phyloP scores from a whole-genome alignment of 2,113 vertebrate species.

The Carassius gibelio region DNA sequence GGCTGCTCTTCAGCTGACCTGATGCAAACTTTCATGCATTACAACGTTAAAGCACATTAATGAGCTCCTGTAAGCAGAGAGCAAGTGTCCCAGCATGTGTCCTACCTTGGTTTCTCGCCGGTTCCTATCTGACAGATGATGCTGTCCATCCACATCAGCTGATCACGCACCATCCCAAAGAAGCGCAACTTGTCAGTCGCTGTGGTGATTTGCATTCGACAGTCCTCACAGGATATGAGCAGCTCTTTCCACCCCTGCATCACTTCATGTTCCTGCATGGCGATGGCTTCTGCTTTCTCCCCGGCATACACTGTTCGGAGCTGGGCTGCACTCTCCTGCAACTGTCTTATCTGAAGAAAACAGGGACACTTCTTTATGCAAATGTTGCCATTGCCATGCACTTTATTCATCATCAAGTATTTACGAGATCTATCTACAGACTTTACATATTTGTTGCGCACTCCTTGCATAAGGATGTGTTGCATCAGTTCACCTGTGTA shows the following conservation, averaged over 20 bases:
- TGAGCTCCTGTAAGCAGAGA: slow-evolving; percentile 15
- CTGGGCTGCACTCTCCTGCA: slow-evolving; percentile 93
- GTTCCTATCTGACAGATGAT: slow-evolving; percentile 88
- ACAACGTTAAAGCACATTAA: slow-evolving; percentile 4
- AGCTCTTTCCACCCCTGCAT: slow-evolving; percentile 90
- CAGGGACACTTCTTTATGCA: background rate
- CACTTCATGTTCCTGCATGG: slow-evolving; percentile 86
- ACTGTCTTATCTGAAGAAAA: slow-evolving; percentile 81
- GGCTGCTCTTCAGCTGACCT: slow-evolving; percentile 16
- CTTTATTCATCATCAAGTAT: background rate
- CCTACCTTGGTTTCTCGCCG: slow-evolving; percentile 90
- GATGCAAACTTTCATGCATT: slow-evolving; percentile 29
- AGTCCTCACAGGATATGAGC: slow-evolving; percentile 87
- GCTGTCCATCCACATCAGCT: slow-evolving; percentile 92
- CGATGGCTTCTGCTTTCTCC: slow-evolving; percentile 90
- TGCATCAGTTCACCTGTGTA: slow-evolving; percentile 77
- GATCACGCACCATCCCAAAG: slow-evolving; percentile 82
- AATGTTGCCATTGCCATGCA: background rate
- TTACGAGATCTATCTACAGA: background rate
- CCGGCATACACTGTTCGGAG: slow-evolving; percentile 92
- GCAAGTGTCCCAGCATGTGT: background rate
- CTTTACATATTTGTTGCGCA: background rate
- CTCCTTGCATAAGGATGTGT: background rate
- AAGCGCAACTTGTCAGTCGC: slow-evolving; percentile 90
- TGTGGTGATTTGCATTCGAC: slow-evolving; percentile 88